These are phyloP conservation scores for Limnodromus scolopaceus DNA, from an alignment of 2,797 vertebrate genomes.

Conservation along the genomic window DNA sequence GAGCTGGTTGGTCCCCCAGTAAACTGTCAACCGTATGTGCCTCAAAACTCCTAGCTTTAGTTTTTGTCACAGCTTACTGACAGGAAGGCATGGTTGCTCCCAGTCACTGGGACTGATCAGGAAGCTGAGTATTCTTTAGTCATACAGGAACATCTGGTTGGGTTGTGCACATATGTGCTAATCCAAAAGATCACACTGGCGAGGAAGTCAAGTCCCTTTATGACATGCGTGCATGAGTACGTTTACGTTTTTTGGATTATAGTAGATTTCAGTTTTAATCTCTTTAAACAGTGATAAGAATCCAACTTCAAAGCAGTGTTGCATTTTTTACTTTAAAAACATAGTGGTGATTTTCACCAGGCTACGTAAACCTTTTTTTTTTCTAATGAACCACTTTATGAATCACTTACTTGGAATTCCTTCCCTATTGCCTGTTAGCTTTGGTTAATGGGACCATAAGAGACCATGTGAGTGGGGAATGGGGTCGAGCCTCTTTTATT, in stretches of 20 bases:
- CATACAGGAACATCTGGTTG: neutral
- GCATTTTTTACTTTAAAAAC: neutral
- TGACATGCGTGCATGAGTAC: fast-evolving
- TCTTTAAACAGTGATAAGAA: neutral
- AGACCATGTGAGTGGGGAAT: constrained; percentile 74
- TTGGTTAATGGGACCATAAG: constrained; percentile 79
- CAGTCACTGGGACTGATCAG: neutral
- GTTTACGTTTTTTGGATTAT: neutral
- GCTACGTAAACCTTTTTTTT: neutral
- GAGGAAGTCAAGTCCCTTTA: neutral
- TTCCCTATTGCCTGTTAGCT: constrained; percentile 51
- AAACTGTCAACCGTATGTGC: neutral
- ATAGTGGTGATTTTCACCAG: neutral
- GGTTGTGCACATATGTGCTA: neutral
- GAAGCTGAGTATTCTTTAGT: neutral
- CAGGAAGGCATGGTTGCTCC: neutral
- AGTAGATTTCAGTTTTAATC: neutral
- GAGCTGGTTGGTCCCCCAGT: neutral
- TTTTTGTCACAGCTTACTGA: neutral
- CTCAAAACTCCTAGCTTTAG: neutral
- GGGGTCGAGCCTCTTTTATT: constrained; percentile 74
- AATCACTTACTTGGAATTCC: constrained; percentile 66
- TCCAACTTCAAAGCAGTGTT: neutral
- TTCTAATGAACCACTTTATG: neutral
- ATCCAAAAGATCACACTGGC: neutral